Evolutionary conservation across 2,113 vertebrate species (phyloP).

Genomic region (Prionailurus bengalensis): DNA sequence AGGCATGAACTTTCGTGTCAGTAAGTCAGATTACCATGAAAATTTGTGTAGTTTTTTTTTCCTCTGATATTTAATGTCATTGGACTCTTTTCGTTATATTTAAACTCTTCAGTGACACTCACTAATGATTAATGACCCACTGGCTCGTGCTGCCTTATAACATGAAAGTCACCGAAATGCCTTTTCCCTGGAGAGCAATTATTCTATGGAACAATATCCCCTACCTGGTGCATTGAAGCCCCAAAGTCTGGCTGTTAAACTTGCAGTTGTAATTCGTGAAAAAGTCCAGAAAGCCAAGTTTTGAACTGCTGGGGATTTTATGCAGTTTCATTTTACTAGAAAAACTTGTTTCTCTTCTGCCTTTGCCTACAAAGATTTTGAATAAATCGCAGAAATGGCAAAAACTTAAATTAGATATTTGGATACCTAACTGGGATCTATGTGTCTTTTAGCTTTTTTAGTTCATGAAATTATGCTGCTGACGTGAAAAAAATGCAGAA

Average conservation of each 20-base stretch:
- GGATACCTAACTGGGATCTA: background rate
- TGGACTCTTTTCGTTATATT: conserved; percentile 70
- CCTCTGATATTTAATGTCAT: conserved; percentile 69
- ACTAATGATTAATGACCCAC: conserved; percentile 78
- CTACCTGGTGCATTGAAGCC: conserved; percentile 69
- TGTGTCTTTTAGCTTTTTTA: background rate
- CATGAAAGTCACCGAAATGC: conserved; percentile 83
- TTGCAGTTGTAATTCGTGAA: conserved; percentile 78
- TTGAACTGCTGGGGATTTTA: conserved; percentile 76
- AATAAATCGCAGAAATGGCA: conserved; percentile 24
- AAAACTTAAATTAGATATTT: conserved; percentile 50
- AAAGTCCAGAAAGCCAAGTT: conserved; percentile 79
- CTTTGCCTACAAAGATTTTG: conserved; percentile 64
- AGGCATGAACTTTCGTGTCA: conserved; percentile 36
- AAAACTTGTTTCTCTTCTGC: conserved; percentile 58
- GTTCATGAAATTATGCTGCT: background rate
- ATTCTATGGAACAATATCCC: conserved; percentile 72
- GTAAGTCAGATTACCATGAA: conserved; percentile 47
- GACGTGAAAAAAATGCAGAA: conserved; percentile 35
- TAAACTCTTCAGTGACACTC: conserved; percentile 79
- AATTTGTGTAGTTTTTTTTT: background rate
- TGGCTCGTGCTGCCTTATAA: conserved; percentile 78
- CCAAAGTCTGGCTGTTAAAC: conserved; percentile 75
- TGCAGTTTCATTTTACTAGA: conserved; percentile 79
- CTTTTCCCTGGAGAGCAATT: conserved; percentile 79